Base-by-base conservation (phyloP, 2,888 invertebrate genomes). In the Glyphotaelius pellucidus region DNA sequence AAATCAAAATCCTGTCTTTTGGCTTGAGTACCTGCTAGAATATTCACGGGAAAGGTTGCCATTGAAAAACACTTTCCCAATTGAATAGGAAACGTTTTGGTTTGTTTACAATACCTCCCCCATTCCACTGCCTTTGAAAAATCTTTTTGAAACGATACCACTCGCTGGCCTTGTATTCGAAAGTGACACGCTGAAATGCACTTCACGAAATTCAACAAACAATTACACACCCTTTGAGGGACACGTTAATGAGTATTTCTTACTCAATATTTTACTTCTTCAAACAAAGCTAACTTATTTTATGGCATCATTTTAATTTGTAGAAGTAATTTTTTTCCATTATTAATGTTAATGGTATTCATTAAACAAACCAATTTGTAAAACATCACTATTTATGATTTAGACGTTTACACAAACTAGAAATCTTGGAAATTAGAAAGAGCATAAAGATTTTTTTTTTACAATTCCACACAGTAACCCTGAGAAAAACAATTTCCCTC, bases 151-250 rank as follows among this genome's bases (percentile, higher is more conserved):
- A 42, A 35, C 25, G n/a, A 30, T 42, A 2, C 14, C 2, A 67
- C 42, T 80, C 42, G 25, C 35, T 35, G 80, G 25, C 25, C 67
- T n/a, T 9, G n/a, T n/a, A 30, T 35, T 32, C n/a, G 31, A 32
- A 19, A 67, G 9, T 30, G 38, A 9, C 80, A 80, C 35, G 35
- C 32, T n/a, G 3, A 25, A 90, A 90, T 80, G 32, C 47, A 38
- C 9, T 47, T 38, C 25, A 47, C 15, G 38, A 42, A 86, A 47
- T 90, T 90, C 47, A 67, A 89, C 89, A 92, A 32, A 83, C 83
- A 83, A 32, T 83, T 32, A 32, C 32, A 31, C 32, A 31, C 35
- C 35, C 15, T 83, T 67, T 67, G 67, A 67, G 25, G n/a, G n/a
- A 25, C 9, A 5, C 47, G n/a, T 25, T 67, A 67, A n/a, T n/a